Conservation (phyloP, 2,797 vertebrate genomes). For the Denticeps clupeoides region DNA sequence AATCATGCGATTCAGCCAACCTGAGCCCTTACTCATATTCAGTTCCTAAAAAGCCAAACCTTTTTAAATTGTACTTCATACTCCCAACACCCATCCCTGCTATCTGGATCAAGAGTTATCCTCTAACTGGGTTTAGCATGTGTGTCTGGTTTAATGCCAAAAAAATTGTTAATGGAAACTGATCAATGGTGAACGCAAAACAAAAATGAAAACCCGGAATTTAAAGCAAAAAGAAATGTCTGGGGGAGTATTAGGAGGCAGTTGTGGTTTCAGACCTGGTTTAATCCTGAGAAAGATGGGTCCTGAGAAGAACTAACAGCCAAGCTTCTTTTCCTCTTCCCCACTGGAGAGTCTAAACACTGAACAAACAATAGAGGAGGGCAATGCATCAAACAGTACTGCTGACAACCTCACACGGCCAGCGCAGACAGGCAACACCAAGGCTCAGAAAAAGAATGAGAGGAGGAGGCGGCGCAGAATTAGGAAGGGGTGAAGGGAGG, state of each 20-base stretch:
- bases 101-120: slow-evolving; percentile 24
- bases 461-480: slow-evolving; percentile 29
- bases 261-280: slow-evolving; percentile 98
- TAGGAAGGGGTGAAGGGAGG: slow-evolving; percentile 2
- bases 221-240: slow-evolving; percentile 44
- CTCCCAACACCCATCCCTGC: slow-evolving; percentile 8
- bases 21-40: no score
- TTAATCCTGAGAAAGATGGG: slow-evolving; percentile 99
- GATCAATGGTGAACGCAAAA: slow-evolving; percentile 37
- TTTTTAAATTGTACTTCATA: neutral
- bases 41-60: no score
- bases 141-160: slow-evolving; percentile 85
- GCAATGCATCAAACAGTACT: slow-evolving; percentile 98
- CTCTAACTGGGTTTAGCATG: slow-evolving; percentile 67
- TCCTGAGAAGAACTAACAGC: slow-evolving; percentile 99
- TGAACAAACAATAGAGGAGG: slow-evolving; percentile 99
- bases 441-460: slow-evolving; percentile 79
- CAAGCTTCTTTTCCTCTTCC: slow-evolving; percentile 99
- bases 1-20: no score
- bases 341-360: slow-evolving; percentile 99
- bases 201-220: slow-evolving; percentile 2
- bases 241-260: slow-evolving; percentile 84
- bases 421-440: slow-evolving; percentile 94
- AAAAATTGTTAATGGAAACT: slow-evolving; percentile 32
- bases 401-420: slow-evolving; percentile 86